phyloP scores from a whole-genome alignment of 2,888 invertebrate species.

The Mactromeris polynyma region DNA sequence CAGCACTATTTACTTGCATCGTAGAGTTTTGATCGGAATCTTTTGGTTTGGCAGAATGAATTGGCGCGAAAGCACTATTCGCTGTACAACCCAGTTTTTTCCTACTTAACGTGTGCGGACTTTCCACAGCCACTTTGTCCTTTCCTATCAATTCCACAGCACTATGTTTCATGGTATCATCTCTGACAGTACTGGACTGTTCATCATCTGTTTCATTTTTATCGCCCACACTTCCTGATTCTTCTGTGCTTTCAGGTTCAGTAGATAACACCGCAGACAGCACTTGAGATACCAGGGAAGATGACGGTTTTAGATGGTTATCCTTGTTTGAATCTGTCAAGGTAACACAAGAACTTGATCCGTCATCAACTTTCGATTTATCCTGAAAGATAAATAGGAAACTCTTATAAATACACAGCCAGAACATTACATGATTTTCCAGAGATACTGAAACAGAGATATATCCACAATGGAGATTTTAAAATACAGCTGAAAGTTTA shows the following conservation, averaged over 20 bases:
- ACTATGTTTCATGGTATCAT: not conserved
- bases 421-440: no score
- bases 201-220: not conserved
- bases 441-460: no score
- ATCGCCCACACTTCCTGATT: not conserved
- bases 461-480: no score
- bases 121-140: conserved; percentile 31
- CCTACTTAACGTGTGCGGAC: conserved; percentile 59
- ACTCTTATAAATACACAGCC: no score
- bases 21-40: not conserved
- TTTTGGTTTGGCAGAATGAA: conserved; percentile 42
- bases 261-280: conserved; percentile 51
- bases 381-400: not conserved
- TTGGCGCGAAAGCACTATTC: conserved; percentile 72
- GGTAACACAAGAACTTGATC: not conserved
- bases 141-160: conserved; percentile 5
- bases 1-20: not conserved
- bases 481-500: no score
- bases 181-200: not conserved
- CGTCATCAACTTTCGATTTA: not conserved
- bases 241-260: conserved; percentile 3
- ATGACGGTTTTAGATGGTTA: not conserved
- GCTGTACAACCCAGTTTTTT: conserved; percentile 64
- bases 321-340: not conserved
- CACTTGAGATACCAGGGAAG: conserved; percentile 62